Conservation (phyloP, 2,113 vertebrate genomes). For the Macaca mulatta region DNA sequence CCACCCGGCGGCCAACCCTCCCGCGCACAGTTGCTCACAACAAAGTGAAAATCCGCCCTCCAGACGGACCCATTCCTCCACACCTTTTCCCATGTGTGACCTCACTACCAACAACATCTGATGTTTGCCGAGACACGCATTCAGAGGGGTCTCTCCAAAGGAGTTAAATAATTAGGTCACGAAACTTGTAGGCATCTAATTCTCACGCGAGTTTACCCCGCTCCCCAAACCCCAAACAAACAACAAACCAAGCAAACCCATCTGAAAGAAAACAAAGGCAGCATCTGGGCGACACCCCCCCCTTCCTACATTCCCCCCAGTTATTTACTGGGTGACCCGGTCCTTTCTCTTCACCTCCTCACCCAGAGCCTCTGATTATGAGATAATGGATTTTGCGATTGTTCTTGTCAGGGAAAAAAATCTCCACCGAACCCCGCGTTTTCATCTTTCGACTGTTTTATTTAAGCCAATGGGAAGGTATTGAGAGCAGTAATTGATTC, state of each 20-base stretch:
- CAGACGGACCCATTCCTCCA: constrained; percentile 53
- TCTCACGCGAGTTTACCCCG: constrained; percentile 14
- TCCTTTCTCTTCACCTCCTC: constrained; percentile 42
- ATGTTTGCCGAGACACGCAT: neutral
- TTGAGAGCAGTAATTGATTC: constrained; percentile 85
- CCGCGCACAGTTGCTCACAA: constrained; percentile 18
- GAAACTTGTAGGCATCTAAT: neutral
- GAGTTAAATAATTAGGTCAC: constrained; percentile 49
- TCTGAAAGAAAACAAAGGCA: constrained; percentile 66
- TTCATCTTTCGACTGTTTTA: constrained; percentile 69
- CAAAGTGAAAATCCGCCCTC: constrained; percentile 54
- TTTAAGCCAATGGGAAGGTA: constrained; percentile 81
- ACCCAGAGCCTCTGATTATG: constrained; percentile 52
- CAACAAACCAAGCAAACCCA: constrained; percentile 24
- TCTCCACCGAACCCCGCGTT: constrained; percentile 59
- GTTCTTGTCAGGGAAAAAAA: constrained; percentile 18
- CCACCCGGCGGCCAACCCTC: neutral
- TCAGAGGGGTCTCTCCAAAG: neutral
- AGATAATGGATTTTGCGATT: constrained; percentile 66
- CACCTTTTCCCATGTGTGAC: constrained; percentile 65
- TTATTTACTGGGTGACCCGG: constrained; percentile 36
- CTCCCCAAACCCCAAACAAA: neutral
- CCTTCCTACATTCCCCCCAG: neutral
- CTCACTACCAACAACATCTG: constrained; percentile 38
- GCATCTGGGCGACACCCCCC: constrained; percentile 37